These are phyloP conservation scores for Mystacides longicornis DNA, from an alignment of 2,888 invertebrate species.

Conservation along the genomic window DNA sequence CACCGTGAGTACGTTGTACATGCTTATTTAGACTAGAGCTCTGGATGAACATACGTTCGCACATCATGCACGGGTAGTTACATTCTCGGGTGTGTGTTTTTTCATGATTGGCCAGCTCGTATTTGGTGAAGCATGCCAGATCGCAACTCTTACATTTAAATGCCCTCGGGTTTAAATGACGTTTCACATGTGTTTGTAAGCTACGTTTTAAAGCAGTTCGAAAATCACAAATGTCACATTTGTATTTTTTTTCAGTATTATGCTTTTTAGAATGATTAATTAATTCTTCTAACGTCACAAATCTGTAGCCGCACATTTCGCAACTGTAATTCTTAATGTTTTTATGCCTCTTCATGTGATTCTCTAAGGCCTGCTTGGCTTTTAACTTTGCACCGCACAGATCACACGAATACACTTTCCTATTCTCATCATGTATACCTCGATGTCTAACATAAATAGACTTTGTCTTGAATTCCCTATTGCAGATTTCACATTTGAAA, in stretches of 20 bases:
- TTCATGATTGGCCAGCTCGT: constrained; percentile 38
- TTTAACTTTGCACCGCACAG: constrained; percentile 42
- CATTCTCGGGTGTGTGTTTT: constrained; percentile 42
- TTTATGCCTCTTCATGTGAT: constrained; percentile 42
- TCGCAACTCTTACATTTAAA: constrained; percentile 39
- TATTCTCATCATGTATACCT: constrained; percentile 35
- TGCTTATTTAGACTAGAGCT: constrained; percentile 45
- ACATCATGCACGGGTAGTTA: constrained; percentile 39
- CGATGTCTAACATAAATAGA: constrained; percentile 40
- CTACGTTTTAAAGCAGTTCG: constrained; percentile 29
- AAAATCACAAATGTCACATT: constrained; percentile 43
- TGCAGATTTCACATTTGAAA: constrained; percentile 41
- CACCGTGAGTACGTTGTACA: constrained; percentile 39
- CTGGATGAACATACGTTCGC: constrained; percentile 39
- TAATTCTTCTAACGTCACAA: constrained; percentile 43
- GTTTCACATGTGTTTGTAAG: constrained; percentile 39
- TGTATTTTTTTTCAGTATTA: constrained; percentile 33
- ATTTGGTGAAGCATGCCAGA: constrained; percentile 36
- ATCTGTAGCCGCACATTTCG: constrained; percentile 44
- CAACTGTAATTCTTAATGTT: constrained; percentile 44
- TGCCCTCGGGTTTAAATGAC: constrained; percentile 41
- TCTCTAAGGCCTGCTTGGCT: constrained; percentile 37
- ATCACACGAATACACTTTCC: constrained; percentile 35
- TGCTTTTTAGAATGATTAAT: constrained; percentile 42
- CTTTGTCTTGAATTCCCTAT: constrained; percentile 46